These are phyloP conservation scores for Ateles fusciceps DNA, from an alignment of 2,797 vertebrate species.

Conservation along the genomic window DNA sequence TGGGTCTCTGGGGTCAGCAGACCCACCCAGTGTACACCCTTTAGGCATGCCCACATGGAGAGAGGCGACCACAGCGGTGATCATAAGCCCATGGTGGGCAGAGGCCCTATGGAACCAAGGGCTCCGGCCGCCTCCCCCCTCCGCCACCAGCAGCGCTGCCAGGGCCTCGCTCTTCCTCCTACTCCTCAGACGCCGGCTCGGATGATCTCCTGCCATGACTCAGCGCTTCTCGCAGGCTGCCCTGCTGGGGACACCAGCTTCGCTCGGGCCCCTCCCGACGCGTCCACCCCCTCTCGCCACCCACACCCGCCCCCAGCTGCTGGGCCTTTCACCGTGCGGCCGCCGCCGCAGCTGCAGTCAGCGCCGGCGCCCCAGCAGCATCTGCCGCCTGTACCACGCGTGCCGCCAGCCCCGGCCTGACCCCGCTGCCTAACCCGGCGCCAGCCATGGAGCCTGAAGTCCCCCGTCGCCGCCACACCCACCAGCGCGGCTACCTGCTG, in stretches of 20 bases:
- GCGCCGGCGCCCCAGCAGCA: constrained; percentile 77
- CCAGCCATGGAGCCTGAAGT: constrained; percentile 59
- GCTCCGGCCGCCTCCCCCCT: not conserved
- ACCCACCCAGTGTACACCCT: accelerated
- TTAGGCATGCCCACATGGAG: not conserved
- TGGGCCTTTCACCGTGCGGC: constrained; percentile 39
- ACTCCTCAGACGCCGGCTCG: not conserved
- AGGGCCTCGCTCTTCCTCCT: not conserved
- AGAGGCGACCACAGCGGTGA: accelerated
- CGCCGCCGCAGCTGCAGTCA: constrained; percentile 17
- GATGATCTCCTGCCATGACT: constrained; percentile 59
- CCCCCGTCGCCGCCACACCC: constrained; percentile 82
- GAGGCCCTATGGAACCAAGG: too few species aligned
- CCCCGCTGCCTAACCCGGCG: not conserved
- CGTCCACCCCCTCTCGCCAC: constrained; percentile 57
- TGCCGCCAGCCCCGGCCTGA: not conserved
- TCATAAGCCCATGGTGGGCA: not conserved
- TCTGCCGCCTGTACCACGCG: constrained; percentile 86
- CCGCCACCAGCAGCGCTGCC: not conserved
- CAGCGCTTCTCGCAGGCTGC: constrained; percentile 68
- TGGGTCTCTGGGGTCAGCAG: too few species aligned
- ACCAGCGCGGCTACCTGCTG: constrained; percentile 92
- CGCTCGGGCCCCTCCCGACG: constrained; percentile 57
- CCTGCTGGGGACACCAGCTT: not conserved
- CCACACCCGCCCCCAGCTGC: constrained; percentile 63